Evolutionary conservation across 2,113 vertebrate genomes (phyloP).

Genomic region (Megaleporinus macrocephalus): DNA sequence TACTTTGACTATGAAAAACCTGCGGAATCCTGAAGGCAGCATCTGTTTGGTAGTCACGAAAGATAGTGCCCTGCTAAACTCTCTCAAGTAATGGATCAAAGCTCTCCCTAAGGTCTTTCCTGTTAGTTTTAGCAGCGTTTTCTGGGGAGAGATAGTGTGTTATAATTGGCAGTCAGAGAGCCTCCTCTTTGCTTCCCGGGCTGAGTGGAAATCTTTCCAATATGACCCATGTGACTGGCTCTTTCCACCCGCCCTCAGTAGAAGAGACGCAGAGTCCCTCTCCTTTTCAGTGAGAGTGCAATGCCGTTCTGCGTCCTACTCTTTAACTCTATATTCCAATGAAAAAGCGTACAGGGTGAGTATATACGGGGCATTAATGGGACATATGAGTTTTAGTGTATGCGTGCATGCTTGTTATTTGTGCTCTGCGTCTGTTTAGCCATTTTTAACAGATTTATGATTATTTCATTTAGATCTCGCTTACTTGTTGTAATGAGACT

Average conservation of each 20-base stretch:
- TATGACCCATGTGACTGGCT: conserved; percentile 76
- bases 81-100: not conserved
- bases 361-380: conserved; percentile 36
- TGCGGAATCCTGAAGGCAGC: not conserved
- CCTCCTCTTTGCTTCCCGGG: conserved; percentile 59
- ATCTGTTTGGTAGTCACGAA: too few relatives aligned
- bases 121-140: conserved; percentile 19
- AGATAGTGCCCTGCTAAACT: not conserved
- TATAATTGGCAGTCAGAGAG: conserved; percentile 44
- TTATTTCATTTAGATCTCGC: not conserved
- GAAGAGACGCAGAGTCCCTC: conserved; percentile 68
- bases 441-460: not conserved
- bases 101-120: not conserved
- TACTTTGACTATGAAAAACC: not conserved
- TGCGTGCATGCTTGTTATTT: not conserved
- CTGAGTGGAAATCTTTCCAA: conserved; percentile 68
- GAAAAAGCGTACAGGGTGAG: conserved; percentile 79
- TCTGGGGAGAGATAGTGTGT: conserved; percentile 38
- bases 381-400: not conserved
- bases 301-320: conserved; percentile 67
- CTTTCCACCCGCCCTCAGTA: conserved; percentile 68
- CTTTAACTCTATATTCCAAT: conserved; percentile 72
- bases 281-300: conserved; percentile 66
- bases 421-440: not conserved
- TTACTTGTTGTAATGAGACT: not conserved